Evolutionary conservation across 2,888 invertebrate species (phyloP).

Genomic region (Caenorhabditis panamensis): DNA sequence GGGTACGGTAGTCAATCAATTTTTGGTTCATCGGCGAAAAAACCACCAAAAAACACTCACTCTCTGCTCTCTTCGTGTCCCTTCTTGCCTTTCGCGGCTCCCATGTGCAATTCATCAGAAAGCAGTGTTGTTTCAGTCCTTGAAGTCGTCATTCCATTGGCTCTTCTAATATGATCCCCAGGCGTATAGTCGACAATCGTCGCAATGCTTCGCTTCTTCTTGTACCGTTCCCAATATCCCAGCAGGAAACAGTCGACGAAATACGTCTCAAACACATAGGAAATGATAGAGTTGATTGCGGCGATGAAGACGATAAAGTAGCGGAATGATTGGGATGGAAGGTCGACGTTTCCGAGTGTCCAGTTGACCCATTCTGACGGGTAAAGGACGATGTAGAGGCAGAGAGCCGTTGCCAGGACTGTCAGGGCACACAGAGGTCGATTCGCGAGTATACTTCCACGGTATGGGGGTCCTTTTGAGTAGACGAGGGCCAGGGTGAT

Average conservation of each 20-base stretch:
- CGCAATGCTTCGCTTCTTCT: constrained; percentile 58
- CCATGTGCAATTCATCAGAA: constrained; percentile 42
- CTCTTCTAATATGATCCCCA: constrained; percentile 14
- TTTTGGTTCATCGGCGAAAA: no score
- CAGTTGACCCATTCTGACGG: constrained; percentile 23
- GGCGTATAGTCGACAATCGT: constrained; percentile 48
- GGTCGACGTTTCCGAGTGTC: constrained; percentile 42
- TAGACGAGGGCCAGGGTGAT: constrained; percentile 88
- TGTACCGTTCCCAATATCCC: constrained; percentile 73
- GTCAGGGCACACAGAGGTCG: constrained; percentile 62
- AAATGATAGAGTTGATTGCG: constrained; percentile 21
- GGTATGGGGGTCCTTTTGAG: constrained; percentile 84
- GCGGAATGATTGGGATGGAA: constrained; percentile 39
- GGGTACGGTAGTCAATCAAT: no score
- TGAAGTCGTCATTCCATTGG: constrained; percentile 42
- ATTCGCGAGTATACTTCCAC: constrained; percentile 59
- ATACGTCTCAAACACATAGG: constrained; percentile 72
- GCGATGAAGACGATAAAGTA: constrained; percentile 49
- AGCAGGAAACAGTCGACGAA: constrained; percentile 74
- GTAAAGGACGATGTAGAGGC: constrained; percentile 38
- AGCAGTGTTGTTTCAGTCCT: constrained; percentile 50
- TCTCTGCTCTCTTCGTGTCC: no score
- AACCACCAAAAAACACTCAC: not conserved
- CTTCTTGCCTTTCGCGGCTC: no score
- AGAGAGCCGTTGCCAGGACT: constrained; percentile 61